A percentile compares a stretch with the other conserved stretches of the same genome.
Conservation (phyloP, 2,888 invertebrate genomes). For the Drosophila ezoana region DNA sequence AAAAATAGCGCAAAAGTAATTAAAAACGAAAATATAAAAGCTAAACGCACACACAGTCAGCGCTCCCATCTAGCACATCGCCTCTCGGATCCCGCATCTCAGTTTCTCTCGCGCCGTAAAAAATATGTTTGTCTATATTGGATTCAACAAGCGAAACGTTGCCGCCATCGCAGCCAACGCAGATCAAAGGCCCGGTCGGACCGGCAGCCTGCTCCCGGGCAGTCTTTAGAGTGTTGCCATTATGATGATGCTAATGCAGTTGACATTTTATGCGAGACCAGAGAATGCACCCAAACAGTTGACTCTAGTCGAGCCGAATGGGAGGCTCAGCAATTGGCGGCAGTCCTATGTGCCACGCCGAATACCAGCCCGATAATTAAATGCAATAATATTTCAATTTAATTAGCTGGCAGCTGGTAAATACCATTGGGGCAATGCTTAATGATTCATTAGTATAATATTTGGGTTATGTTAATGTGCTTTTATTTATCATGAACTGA, state of each 20-base stretch:
- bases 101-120: conserved; percentile 50
- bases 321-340: conserved; percentile 29
- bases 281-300: conserved; percentile 47
- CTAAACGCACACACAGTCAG: conserved; percentile 51
- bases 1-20: conserved; percentile 81
- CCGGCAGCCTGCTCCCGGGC: conserved; percentile 35
- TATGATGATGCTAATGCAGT: conserved; percentile 79
- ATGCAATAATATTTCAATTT: conserved; percentile 77
- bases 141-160: conserved; percentile 76
- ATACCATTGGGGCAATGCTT: conserved; percentile 50
- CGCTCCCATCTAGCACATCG: conserved; percentile 14
- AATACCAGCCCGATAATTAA: conserved; percentile 60
- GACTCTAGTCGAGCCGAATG: conserved; percentile 18
- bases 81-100: conserved; percentile 14
- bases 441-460: conserved; percentile 54
- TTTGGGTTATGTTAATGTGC: conserved; percentile 57
- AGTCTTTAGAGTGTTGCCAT: conserved; percentile 66
- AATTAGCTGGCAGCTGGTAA: conserved; percentile 73
- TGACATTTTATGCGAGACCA: conserved; percentile 72
- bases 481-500: conserved; percentile 40
- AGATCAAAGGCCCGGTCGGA: conserved; percentile 61
- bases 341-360: conserved; percentile 10
- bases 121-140: conserved; percentile 73
- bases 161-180: conserved; percentile 34
- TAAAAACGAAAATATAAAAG: conserved; percentile 75